Evolutionary conservation across 2,888 invertebrate species (phyloP), one percentile per base, ranked within the genome.

Genomic region (Gandaritis pyraliata): DNA sequence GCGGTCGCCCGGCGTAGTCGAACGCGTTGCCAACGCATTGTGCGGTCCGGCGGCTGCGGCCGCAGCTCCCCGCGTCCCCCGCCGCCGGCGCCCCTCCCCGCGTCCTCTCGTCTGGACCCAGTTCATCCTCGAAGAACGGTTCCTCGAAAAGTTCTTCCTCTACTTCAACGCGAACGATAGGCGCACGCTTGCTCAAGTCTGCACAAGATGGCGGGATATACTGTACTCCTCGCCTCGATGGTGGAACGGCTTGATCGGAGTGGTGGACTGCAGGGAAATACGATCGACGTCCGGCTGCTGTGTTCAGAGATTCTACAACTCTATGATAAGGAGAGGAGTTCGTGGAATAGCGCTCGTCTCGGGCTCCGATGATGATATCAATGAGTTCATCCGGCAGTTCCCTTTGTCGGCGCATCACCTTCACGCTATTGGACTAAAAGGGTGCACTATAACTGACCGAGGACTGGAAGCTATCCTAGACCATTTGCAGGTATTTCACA

Each of bases 391-490:
- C 67, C 95, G 96, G 81, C 95, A 96, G 72, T 97, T 97, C 82
- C 96, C 97, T 4, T 88, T 96, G 72, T 96, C 96, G 54, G 95
- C 96, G 67, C 95, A 96, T 77, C 96, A 97, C 81, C 94, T 98
- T 71, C 96, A 97, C 78, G 96, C 96, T 61, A 93, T 98, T 68
- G 95, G 96, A 77, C 93, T 98, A 73, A 94, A 97, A 77, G 97
- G 97, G 82, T 97, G 97, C 78, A 97, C 97, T 76, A 94, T 98
- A 81, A 97, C 97, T 36, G 98, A 98, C 90, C 94, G 97, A 76
- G 98, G 98, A 6, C 90, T 98, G 71, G 98, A 98, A 88, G 95
- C 96, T 23, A 93, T 97, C 48, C 88, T 98, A 79, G 97, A 97
- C 93, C 97, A 97, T 87, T 93, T 97, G 69, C 96, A 97, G 95